Evolutionary conservation across 2,113 vertebrate genomes (phyloP), one percentile per base, ranked within the genome.

Genomic region (Phalacrocorax aristotelis): DNA sequence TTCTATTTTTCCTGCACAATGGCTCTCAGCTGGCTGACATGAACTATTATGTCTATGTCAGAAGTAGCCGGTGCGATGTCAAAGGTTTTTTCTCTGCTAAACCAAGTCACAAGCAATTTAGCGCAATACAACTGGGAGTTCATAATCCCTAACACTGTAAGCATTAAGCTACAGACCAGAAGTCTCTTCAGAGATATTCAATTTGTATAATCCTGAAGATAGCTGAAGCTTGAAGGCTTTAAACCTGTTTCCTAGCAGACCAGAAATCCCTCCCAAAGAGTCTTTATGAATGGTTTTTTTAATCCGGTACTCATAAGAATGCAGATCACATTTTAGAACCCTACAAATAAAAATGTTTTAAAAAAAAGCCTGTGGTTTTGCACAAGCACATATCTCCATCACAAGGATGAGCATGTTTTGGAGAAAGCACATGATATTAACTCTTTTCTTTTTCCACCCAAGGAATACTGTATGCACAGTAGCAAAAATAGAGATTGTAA

Each of bases 21-120:
- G 52, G 30, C 79, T 66, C 48, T 77, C 42, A 79, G 46, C 57
- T 92, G 83, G 16, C 77, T 94, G 79, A 40, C 36, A 52, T 4
- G 32, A 88, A 5, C 74, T 36, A 4, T 22, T 87, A 16, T 9
- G n/a, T 32, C 64, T 93, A 16, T 13, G 54, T 58, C 72, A 83
- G 49, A 89, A 69, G 42, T 3, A 83, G 86, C 4, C 2, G 13
- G 65, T 48, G 23, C 78, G 83, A 57, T 30, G 42, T 66, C 82
- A 96, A 79, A 91, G 51, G 32, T 46, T 70, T 72, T 85, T 42
- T 12, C 29, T 42, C 76, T 82, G 72, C 55, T 64, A 81, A 93
- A 75, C 19, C 69, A 61, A 87, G 61, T 46, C 74, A 78, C 17
- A 75, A 83, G 48, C 79, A 82, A 82, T 96, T 93, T 84, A 90